These are phyloP conservation scores for Eidolon helvum DNA, from an alignment of 2,113 vertebrate species.

Conservation along the genomic window DNA sequence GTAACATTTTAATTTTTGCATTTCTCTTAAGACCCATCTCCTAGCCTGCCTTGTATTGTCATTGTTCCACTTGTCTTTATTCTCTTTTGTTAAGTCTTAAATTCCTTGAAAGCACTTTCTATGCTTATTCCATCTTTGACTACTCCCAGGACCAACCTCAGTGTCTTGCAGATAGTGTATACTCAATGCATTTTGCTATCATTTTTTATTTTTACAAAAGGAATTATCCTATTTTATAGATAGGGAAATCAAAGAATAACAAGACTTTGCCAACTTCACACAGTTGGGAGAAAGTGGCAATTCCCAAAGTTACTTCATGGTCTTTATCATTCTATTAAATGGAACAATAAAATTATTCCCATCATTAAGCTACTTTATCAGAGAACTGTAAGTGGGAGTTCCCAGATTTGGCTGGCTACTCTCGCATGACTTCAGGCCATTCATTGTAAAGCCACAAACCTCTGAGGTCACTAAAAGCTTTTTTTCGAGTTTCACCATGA, in stretches of 20 bases:
- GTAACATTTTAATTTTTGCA: background rate
- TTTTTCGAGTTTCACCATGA: constrained; percentile 4
- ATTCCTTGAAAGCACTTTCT: background rate
- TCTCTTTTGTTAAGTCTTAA: background rate
- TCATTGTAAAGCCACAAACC: constrained; percentile 26
- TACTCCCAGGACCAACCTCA: background rate
- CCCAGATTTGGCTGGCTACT: background rate
- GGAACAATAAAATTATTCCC: background rate
- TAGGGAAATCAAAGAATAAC: background rate
- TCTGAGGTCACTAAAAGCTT: constrained; percentile 15
- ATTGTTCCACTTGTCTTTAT: background rate
- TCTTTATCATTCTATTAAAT: constrained; percentile 20
- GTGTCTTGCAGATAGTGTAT: background rate
- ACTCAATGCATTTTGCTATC: background rate
- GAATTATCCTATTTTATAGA: background rate
- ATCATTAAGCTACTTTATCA: background rate
- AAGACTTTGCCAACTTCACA: background rate
- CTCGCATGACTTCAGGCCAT: background rate
- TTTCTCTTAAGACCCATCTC: background rate
- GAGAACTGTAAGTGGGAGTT: background rate
- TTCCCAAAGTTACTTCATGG: background rate
- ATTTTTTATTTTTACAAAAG: constrained; percentile 16
- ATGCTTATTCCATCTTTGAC: background rate
- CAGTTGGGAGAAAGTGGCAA: background rate
- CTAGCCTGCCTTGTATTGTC: background rate